Conservation (phyloP, 2,888 invertebrate species). For the Aphelenchoides bicaudatus region DNA sequence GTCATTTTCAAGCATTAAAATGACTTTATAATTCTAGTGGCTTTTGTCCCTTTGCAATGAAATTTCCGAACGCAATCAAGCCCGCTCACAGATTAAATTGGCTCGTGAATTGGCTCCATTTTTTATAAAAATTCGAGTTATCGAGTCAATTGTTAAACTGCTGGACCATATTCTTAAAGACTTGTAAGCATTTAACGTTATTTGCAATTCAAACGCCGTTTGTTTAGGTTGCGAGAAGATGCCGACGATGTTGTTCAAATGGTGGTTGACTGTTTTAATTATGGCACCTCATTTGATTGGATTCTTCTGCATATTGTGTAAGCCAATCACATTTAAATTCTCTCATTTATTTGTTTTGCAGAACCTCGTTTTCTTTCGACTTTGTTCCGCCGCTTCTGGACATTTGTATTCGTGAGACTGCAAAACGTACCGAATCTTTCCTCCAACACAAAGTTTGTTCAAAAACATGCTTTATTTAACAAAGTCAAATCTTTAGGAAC, state of each 20-base stretch:
- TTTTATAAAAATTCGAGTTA: background rate
- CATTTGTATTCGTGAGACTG: constrained; percentile 2
- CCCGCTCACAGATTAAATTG: background rate
- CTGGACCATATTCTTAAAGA: background rate
- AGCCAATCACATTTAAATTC: background rate
- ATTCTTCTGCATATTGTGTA: constrained; percentile 9
- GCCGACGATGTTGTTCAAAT: background rate
- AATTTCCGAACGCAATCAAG: background rate
- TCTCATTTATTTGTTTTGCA: background rate
- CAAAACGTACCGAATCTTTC: too few relatives aligned
- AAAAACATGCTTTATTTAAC: too few relatives aligned
- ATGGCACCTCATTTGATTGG: constrained; percentile 18
- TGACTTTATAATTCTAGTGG: constrained; percentile 11
- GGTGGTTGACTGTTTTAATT: constrained; percentile 3
- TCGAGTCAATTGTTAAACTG: background rate
- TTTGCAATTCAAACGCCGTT: background rate
- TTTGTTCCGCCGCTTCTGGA: constrained; percentile 15
- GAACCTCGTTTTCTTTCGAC: constrained; percentile 3
- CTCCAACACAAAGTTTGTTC: too few relatives aligned
- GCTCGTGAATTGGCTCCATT: constrained; percentile 6
- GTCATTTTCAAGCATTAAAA: background rate
- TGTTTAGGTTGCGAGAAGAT: background rate
- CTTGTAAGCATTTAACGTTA: constrained; percentile 3
- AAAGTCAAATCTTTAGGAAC: too few relatives aligned
- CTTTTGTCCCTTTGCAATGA: constrained; percentile 2